Evolutionary conservation across 1,140 invertebrate genomes (phyloP), one percentile per base, ranked within the genome.

Genomic region (Brachionus calyciflorus): DNA sequence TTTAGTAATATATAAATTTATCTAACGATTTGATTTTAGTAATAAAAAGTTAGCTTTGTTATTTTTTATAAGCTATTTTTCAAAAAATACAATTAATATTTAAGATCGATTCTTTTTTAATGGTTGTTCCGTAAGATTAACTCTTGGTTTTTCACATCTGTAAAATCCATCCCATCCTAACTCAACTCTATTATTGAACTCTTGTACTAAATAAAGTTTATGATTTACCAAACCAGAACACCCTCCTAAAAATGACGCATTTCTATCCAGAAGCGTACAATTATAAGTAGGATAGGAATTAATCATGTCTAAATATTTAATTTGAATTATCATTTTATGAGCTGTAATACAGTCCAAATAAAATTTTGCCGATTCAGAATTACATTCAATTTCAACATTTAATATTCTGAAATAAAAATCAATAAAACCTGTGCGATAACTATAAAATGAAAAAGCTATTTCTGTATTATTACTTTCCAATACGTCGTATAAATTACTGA

Each of bases 91-190:
- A n/a, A 37, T 37, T 37, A 37, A 37, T 37, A 5, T 37, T 37
- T 9, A 37, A 37, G 33, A 5, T 37, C 9, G 33, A 5, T 5
- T 9, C 33, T 37, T 37, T 37, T 3, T 9, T 37, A 37, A 5
- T 9, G 26, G 37, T 44, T 24, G 44, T 37, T 37, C 9, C 4
- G 33, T 37, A 5, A 57, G 17, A 3, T 30, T n/a, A 37, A 60
- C 30, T 60, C 0, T 6, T 60, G 55, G 55, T 33, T 60, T n/a
- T 60, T 60, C 55, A 60, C 55, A 60, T 37, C 19, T 60, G 3
- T 6, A 28, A 4, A 60, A 17, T 37, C 55, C 55, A 40, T 2
- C 17, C 55, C 55, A 60, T 6, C 28, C 55, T 37, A 28, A 28
- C 21, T 60, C 55, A 33, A 60, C n/a, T 60, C 1, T 60, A 37